Percentiles rank a stretch among this genome's conserved stretches.
Conservation (phyloP, 2,113 vertebrate species). For the Octodon degus region DNA sequence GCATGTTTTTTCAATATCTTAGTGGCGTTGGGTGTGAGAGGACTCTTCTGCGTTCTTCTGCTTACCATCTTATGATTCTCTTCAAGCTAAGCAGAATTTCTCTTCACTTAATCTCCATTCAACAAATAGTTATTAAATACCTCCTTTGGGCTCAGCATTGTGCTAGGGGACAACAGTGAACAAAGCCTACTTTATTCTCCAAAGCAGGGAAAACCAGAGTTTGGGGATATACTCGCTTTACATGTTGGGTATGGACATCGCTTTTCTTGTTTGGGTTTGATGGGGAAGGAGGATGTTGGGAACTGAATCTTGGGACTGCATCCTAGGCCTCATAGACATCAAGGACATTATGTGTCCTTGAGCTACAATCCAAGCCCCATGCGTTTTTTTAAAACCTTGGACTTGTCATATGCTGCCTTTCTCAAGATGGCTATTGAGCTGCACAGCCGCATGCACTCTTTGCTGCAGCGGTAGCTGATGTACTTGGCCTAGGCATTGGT, state of each 20-base stretch:
- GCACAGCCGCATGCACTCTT: not conserved
- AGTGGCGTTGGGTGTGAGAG: not conserved
- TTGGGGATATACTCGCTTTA: not conserved
- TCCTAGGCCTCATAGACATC: no score
- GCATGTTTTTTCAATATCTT: not conserved
- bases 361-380: not conserved
- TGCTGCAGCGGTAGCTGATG: not conserved
- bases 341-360: not conserved
- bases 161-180: not conserved
- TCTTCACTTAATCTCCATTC: not conserved
- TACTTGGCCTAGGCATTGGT: not conserved
- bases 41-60: not conserved
- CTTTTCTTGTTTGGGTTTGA: not conserved
- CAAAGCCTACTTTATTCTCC: slow-evolving; percentile 51
- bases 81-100: slow-evolving; percentile 47
- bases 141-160: not conserved
- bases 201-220: not conserved
- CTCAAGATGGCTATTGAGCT: not conserved
- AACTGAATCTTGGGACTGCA: not conserved
- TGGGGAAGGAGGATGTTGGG: not conserved
- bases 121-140: slow-evolving; percentile 21
- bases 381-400: not conserved
- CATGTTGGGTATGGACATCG: not conserved
- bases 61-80: slow-evolving; percentile 5
- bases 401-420: slow-evolving; percentile 3